phyloP scores from a whole-genome alignment of 2,797 vertebrate species.

The Percopsis omiscomaycus region DNA sequence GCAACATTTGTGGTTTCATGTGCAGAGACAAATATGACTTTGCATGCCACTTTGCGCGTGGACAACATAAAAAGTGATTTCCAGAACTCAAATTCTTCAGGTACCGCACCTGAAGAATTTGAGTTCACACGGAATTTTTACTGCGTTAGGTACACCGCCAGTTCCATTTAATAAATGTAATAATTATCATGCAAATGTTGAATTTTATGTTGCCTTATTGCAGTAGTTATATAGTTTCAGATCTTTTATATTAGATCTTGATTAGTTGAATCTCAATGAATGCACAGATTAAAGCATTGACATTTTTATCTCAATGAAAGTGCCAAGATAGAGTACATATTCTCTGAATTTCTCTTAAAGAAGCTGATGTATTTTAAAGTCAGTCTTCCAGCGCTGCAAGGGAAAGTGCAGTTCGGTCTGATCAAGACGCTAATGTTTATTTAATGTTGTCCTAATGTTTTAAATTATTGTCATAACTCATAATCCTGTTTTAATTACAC shows the following conservation, averaged over 20 bases:
- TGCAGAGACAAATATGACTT: constrained; percentile 97
- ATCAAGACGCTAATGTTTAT: background rate
- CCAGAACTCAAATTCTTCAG: no score
- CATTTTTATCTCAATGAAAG: background rate
- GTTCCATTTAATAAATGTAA: background rate
- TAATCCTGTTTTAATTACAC: constrained; percentile 1
- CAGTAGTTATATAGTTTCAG: background rate
- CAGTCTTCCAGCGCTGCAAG: constrained; percentile 1
- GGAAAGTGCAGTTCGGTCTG: background rate
- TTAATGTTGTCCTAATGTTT: background rate
- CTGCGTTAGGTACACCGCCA: background rate
- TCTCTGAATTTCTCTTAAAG: background rate
- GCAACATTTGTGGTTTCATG: constrained; percentile 95
- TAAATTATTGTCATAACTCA: background rate
- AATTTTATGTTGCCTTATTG: constrained; percentile 18
- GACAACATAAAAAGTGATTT: constrained; percentile 89
- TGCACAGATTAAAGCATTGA: no score
- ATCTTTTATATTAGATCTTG: constrained; percentile 8
- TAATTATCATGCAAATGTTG: background rate
- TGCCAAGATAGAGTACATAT: background rate
- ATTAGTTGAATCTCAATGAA: constrained; percentile 1
- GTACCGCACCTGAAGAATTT: background rate
- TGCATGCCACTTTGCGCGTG: constrained; percentile 96
- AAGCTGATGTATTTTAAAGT: constrained; percentile 2
- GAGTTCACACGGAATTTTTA: background rate